phyloP scores from a whole-genome alignment of 2,113 vertebrate genomes.

The Myxocyprinus asiaticus region DNA sequence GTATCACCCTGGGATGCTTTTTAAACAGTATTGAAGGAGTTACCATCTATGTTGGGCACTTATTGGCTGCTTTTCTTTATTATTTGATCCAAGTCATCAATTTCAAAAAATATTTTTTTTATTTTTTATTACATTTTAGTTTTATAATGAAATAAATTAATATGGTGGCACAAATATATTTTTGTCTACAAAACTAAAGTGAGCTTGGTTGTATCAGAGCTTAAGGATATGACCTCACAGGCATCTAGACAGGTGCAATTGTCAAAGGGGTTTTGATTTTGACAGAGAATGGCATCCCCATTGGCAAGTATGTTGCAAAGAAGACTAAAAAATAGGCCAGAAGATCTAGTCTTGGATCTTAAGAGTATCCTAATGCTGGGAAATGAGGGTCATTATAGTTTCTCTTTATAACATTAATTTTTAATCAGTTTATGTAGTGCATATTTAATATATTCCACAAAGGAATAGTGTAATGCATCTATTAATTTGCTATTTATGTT shows the following conservation, averaged over 20 bases:
- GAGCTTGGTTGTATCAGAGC: not conserved
- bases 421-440: not conserved
- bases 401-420: not conserved
- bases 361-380: not conserved
- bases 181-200: too few relatives aligned
- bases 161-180: too few relatives aligned
- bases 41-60: too few relatives aligned
- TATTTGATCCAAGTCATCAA: too few relatives aligned
- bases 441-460: not conserved
- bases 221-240: constrained; percentile 20
- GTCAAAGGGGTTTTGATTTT: constrained; percentile 12
- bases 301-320: constrained; percentile 17
- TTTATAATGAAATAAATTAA: too few relatives aligned
- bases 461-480: too few relatives aligned
- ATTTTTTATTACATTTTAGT: too few relatives aligned
- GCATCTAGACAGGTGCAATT: constrained; percentile 33
- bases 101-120: too few relatives aligned
- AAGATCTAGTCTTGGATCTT: not conserved
- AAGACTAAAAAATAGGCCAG: constrained; percentile 15
- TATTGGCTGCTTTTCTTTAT: too few relatives aligned
- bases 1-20: too few relatives aligned
- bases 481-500: too few relatives aligned
- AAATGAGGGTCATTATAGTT: not conserved
- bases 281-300: constrained; percentile 4
- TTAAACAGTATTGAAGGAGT: too few relatives aligned